Percentiles rank a stretch among this genome's conserved stretches.
phyloP scores from a whole-genome alignment of 2,797 vertebrate species.

The Galaxias olidus region DNA sequence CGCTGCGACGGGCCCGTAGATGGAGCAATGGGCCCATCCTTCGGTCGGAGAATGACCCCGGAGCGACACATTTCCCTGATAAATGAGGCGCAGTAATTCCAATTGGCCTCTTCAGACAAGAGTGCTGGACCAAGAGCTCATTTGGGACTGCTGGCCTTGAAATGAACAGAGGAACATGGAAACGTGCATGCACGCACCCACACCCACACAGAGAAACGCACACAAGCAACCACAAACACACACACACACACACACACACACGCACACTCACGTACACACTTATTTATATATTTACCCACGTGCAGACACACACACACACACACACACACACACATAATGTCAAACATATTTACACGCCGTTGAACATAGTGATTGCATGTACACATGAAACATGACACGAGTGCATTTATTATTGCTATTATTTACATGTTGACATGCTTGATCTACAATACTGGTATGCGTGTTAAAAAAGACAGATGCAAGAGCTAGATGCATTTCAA shows the following conservation, averaged over 20 bases:
- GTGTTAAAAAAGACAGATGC: no score
- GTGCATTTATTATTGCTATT: no score
- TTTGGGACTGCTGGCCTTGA: slow-evolving; percentile 35
- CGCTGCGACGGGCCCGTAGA: slow-evolving; percentile 8
- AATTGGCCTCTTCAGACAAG: slow-evolving; percentile 47
- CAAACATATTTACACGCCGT: slow-evolving; percentile 7
- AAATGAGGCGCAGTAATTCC: slow-evolving; percentile 59
- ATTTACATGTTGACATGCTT: no score
- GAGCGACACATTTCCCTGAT: slow-evolving; percentile 47
- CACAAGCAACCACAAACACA: not conserved
- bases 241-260: not conserved
- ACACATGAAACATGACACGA: no score
- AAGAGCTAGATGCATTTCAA: no score
- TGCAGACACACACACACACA: slow-evolving; percentile 14
- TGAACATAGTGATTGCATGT: no score
- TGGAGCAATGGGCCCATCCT: slow-evolving; percentile 24
- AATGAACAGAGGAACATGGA: slow-evolving; percentile 10
- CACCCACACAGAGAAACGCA: not conserved
- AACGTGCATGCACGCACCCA: not conserved
- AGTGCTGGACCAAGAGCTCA: slow-evolving; percentile 24
- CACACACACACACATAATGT: no score
- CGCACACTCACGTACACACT: slow-evolving; percentile 7
- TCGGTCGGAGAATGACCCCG: slow-evolving; percentile 31
- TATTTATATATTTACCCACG: slow-evolving; percentile 6
- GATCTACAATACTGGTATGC: no score